These are phyloP conservation scores for Forbesichthys agassizii DNA, from an alignment of 2,113 vertebrate species.

Conservation along the genomic window DNA sequence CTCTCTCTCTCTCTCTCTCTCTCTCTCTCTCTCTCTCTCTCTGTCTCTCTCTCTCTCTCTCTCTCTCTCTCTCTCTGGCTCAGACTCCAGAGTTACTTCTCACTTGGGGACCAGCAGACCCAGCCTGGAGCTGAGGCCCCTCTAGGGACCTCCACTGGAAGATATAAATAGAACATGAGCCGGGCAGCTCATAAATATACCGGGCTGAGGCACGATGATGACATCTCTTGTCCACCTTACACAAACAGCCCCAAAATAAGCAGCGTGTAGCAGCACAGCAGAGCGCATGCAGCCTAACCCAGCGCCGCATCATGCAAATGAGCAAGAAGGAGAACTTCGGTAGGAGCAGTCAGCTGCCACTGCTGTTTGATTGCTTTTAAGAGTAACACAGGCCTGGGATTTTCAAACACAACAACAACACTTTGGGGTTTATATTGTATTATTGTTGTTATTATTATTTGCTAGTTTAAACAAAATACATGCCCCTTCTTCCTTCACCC, in stretches of 20 bases:
- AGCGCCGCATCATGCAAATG: slow-evolving; percentile 33
- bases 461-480: neutral
- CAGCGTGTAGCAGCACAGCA: neutral
- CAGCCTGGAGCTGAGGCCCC: slow-evolving; percentile 60
- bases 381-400: neutral
- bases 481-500: neutral
- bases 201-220: slow-evolving; percentile 62
- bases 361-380: slow-evolving; percentile 13
- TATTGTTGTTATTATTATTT: neutral
- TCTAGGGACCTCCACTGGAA: slow-evolving; percentile 61
- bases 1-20: no score
- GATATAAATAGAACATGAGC: slow-evolving; percentile 74
- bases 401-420: neutral
- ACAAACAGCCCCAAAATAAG: slow-evolving; percentile 63
- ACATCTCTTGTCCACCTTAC: slow-evolving; percentile 67
- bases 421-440: neutral
- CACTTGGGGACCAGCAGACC: slow-evolving; percentile 55
- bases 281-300: slow-evolving; percentile 12
- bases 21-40: neutral
- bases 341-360: neutral
- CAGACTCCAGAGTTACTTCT: slow-evolving; percentile 47
- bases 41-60: neutral
- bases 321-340: neutral
- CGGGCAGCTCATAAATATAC: slow-evolving; percentile 70
- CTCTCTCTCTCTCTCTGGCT: slow-evolving; percentile 12